Conservation (phyloP, 92 coral and sea anemone genomes). For the Actinostola sp. region DNA sequence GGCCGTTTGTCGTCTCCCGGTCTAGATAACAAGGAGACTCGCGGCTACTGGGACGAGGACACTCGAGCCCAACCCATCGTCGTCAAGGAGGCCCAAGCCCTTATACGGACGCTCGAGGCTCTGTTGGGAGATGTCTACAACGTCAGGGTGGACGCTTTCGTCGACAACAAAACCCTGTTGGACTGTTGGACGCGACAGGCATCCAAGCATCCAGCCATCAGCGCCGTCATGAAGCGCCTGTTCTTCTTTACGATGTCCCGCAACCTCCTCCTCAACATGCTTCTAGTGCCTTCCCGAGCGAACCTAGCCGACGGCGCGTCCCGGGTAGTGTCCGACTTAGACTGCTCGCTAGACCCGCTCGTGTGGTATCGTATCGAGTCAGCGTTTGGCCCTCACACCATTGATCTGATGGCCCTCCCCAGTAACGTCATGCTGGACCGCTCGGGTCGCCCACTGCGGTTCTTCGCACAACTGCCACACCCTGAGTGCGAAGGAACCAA, state of each 20-base stretch:
- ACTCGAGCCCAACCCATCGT: constrained; percentile 33
- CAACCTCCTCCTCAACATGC: constrained; percentile 13
- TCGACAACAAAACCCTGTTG: constrained; percentile 23
- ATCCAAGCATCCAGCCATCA: constrained; percentile 5
- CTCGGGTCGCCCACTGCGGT: constrained; percentile 43
- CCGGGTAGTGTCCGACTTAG: constrained; percentile 50
- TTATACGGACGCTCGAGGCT: constrained; percentile 23
- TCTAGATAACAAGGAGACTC: background rate
- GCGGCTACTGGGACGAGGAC: constrained; percentile 33
- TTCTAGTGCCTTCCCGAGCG: constrained; percentile 36
- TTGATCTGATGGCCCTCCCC: constrained; percentile 66
- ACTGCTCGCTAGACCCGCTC: constrained; percentile 33
- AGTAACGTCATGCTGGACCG: constrained; percentile 29
- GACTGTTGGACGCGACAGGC: constrained; percentile 22
- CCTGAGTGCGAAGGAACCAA: constrained; percentile 32
- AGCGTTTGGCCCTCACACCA: constrained; percentile 60
- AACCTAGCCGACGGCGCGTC: constrained; percentile 59
- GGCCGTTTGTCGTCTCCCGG: constrained; percentile 23
- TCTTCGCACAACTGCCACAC: constrained; percentile 46
- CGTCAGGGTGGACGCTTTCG: constrained; percentile 37
- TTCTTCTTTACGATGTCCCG: constrained; percentile 7
- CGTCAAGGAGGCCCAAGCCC: constrained; percentile 48
- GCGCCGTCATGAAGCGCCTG: constrained; percentile 1
- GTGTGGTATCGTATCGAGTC: constrained; percentile 42
- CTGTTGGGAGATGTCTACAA: constrained; percentile 8